These are phyloP conservation scores for Amiota mariae DNA, from an alignment of 2,888 invertebrate species.

Conservation along the genomic window DNA sequence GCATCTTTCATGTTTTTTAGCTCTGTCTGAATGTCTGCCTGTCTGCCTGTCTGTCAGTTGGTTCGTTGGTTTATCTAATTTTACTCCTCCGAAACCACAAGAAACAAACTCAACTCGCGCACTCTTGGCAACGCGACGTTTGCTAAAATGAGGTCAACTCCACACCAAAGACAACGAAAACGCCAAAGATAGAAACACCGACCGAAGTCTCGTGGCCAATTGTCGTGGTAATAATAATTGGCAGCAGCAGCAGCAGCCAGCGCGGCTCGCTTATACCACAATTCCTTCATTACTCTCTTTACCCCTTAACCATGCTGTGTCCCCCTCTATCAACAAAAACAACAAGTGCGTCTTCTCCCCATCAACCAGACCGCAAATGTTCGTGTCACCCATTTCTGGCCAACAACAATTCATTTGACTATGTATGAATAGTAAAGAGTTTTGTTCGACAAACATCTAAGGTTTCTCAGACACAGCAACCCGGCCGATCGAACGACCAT, in stretches of 20 bases:
- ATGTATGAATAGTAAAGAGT: neutral
- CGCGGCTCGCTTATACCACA: neutral
- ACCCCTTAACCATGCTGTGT: too few relatives aligned
- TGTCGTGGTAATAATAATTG: constrained; percentile 28
- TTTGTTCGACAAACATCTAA: too few relatives aligned
- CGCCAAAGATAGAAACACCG: neutral
- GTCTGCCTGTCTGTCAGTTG: neutral
- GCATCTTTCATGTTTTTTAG: too few relatives aligned
- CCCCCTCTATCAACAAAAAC: neutral
- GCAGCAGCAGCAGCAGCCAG: constrained; percentile 1
- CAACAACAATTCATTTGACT: constrained; percentile 5
- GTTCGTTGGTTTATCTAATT: too few relatives aligned
- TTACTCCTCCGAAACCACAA: too few relatives aligned
- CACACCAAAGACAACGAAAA: neutral
- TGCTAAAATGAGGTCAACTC: constrained; percentile 19
- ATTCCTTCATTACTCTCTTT: too few relatives aligned
- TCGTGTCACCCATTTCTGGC: neutral
- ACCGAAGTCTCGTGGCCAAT: constrained; percentile 18
- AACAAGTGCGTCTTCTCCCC: neutral
- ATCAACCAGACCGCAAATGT: neutral
- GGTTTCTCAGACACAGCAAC: too few relatives aligned
- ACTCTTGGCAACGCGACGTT: neutral
- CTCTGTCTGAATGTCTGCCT: neutral
- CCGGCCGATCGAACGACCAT: neutral
- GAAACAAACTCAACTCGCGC: neutral